Evolutionary conservation across 2,797 vertebrate genomes (phyloP), one percentile per base, ranked within the genome.

Genomic region (Myotis vivesi): DNA sequence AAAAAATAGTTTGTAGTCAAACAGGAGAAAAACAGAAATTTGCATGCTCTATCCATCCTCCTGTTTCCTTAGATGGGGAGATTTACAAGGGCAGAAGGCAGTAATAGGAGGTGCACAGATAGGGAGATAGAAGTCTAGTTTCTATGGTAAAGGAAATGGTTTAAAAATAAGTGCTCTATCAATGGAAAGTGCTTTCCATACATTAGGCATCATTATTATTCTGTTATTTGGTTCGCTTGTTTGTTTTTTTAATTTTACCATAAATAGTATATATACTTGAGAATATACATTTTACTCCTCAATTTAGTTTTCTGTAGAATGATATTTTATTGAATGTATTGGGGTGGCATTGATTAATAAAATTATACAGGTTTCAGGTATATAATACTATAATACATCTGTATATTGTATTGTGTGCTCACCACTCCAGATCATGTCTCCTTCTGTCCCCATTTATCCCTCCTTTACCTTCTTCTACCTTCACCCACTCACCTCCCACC

Each of bases 11-110:
- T 85, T 59, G 16, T 38, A 93, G 73, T 76, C 68, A 86, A 73
- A 96, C 55, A 91, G 36, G 87, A 93, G 46, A 16, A 62, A 92
- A 95, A 84, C 17, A 91, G 55, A 94, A 59, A 77, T 94, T 76
- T 95, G 23, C 87, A 80, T 83, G 36, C 8, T 79, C 55, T 57
- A 49, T 97, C 87, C 84, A 89, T 96, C 76, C 87, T 82, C 51
- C 30, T 44, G 20, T 92, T 69, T 89, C 16, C 28, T 51, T 38
- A 68, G 20, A 68, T n/a, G 36, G 10, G 53, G 30, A 79, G 55
- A 90, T 91, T 85, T 87, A 85, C 1, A 51, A 20, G 4, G 64
- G 23, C 36, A 90, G 36, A 79, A 77, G 16, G 33, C 22, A 36
- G 3, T 9, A 30, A 8, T 41, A 12, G 66, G 66, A 84, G 38